phyloP scores from a whole-genome alignment of 2,888 invertebrate genomes.

The Callosobruchus maculatus region DNA sequence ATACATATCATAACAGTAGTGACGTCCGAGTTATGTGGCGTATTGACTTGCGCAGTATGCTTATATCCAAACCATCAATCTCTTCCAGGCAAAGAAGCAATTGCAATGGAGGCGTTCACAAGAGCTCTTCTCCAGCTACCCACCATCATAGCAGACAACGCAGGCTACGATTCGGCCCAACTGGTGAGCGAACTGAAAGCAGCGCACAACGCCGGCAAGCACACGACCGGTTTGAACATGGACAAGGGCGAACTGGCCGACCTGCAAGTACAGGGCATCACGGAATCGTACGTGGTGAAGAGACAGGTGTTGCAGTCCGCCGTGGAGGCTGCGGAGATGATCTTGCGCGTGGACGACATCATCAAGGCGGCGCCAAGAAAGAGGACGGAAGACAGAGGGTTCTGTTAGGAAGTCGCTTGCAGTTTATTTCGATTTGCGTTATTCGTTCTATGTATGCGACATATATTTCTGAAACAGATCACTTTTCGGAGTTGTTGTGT shows the following conservation, averaged over 20 bases:
- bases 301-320: constrained; percentile 92
- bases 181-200: constrained; percentile 89
- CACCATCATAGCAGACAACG: constrained; percentile 96
- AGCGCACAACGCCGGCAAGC: constrained; percentile 73
- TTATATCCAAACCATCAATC: not conserved
- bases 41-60: no score
- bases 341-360: constrained; percentile 96
- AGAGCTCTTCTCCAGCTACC: constrained; percentile 86
- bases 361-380: constrained; percentile 87
- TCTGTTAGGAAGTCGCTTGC: not conserved
- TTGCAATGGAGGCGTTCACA: constrained; percentile 95
- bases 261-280: constrained; percentile 88
- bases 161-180: constrained; percentile 96
- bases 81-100: constrained; percentile 82
- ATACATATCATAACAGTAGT: no score
- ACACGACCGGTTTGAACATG: constrained; percentile 85
- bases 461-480: not conserved
- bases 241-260: constrained; percentile 81
- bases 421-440: not conserved
- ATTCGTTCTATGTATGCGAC: not conserved
- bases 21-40: no score
- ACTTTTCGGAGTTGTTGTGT: not conserved
- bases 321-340: constrained; percentile 97
- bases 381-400: constrained; percentile 79
- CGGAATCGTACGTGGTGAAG: constrained; percentile 97